A percentile compares a stretch with the other conserved stretches of the same genome.
Conservation (phyloP, 2,888 invertebrate species). For the Phyto melanocephala region DNA sequence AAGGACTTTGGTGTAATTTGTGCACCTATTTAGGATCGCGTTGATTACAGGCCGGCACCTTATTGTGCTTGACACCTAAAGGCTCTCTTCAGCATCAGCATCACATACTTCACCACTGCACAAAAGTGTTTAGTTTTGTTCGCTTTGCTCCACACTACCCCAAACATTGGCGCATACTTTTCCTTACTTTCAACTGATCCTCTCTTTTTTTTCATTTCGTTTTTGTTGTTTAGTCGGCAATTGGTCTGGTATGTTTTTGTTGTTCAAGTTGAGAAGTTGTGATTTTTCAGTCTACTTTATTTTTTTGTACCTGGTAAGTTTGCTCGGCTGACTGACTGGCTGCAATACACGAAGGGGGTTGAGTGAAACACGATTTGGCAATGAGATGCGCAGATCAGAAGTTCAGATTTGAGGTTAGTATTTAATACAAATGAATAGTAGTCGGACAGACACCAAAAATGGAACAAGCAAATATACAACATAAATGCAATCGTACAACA, state of each 20-base stretch:
- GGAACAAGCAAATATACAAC: neutral
- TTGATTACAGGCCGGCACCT: conserved; percentile 79
- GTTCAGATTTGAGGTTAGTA: conserved; percentile 63
- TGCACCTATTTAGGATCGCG: conserved; percentile 79
- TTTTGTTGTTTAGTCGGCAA: conserved; percentile 65
- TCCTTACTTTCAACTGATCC: conserved; percentile 35
- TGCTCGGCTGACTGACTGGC: conserved; percentile 12
- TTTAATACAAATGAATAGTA: conserved; percentile 54
- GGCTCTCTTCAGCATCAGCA: conserved; percentile 70
- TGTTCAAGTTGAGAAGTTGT: conserved; percentile 50
- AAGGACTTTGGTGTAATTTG: conserved; percentile 79
- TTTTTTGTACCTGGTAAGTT: conserved; percentile 20
- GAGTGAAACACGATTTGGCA: conserved; percentile 64
- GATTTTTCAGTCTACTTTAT: conserved; percentile 33
- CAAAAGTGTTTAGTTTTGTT: conserved; percentile 38
- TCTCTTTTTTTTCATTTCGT: conserved; percentile 34
- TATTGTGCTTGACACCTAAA: conserved; percentile 80
- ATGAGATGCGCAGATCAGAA: conserved; percentile 66
- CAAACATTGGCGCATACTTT: conserved; percentile 35
- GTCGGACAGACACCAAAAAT: conserved; percentile 17
- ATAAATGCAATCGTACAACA: neutral
- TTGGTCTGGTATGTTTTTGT: conserved; percentile 63
- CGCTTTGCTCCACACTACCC: neutral
- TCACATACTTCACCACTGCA: conserved; percentile 49
- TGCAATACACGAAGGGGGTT: conserved; percentile 54